phyloP scores from a whole-genome alignment of 2,113 vertebrate genomes.

The Platysteira castanea region DNA sequence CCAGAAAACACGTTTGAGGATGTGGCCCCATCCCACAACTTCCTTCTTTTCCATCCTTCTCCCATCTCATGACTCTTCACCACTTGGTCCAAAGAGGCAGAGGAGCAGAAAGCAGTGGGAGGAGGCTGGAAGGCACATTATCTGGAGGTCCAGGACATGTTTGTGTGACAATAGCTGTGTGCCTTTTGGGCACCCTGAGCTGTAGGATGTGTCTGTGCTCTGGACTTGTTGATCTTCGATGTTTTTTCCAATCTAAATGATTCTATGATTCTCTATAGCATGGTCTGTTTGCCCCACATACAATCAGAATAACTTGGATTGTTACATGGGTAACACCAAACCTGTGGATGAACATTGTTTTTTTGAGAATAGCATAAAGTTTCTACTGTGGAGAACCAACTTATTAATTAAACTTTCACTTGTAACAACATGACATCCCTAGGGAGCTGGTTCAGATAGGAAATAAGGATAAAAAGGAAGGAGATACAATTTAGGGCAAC shows the following conservation, averaged over 20 bases:
- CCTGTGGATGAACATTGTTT: background rate
- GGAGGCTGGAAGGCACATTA: background rate
- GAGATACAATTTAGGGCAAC: background rate
- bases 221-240: no score
- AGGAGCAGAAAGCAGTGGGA: background rate
- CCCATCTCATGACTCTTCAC: background rate
- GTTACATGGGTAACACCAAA: background rate
- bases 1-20: rapidly evolving
- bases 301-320: background rate
- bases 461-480: background rate
- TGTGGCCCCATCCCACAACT: background rate
- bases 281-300: background rate
- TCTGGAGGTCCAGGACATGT: background rate
- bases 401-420: background rate
- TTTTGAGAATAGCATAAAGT: background rate
- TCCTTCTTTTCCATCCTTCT: background rate
- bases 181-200: background rate
- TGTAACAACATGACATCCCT: background rate
- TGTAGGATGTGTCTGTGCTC: background rate
- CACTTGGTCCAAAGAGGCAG: background rate
- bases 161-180: background rate
- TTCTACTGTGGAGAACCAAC: rapidly evolving
- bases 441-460: background rate
- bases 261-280: background rate
- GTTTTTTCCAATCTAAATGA: background rate